Percentiles rank a stretch among this genome's conserved stretches.
Evolutionary conservation across 1,140 invertebrate species (phyloP).

Genomic region (Drosophila subpulchrella): DNA sequence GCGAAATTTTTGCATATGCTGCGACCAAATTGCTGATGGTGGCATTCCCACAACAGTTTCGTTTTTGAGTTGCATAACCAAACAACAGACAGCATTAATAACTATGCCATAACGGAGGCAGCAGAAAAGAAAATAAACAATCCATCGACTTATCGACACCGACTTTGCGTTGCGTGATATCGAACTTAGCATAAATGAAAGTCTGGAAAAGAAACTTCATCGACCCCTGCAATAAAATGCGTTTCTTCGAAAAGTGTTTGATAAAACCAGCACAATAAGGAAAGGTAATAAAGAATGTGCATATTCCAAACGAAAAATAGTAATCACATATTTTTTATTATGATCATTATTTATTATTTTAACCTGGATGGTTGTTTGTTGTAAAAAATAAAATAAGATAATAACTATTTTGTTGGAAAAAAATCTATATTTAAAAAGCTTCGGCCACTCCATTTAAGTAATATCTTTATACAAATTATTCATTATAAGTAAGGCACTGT

Average conservation of each 20-base stretch:
- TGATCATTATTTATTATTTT: too few species aligned
- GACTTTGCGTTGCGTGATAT: constrained; percentile 30
- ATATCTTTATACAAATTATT: background rate
- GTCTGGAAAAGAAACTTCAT: background rate
- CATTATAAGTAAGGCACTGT: background rate
- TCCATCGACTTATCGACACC: constrained; percentile 14
- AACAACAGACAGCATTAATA: constrained; percentile 11
- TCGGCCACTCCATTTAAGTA: constrained; percentile 8
- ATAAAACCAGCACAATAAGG: background rate
- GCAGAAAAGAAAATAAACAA: constrained; percentile 20
- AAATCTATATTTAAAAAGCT: constrained; percentile 2
- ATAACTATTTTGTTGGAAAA: background rate
- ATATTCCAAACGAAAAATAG: too few species aligned
- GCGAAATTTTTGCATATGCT: background rate
- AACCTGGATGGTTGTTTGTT: background rate
- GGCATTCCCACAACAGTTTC: constrained; percentile 15
- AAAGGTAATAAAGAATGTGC: background rate
- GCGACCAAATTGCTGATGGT: constrained; percentile 27
- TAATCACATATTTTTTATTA: too few species aligned
- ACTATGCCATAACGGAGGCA: constrained; percentile 10
- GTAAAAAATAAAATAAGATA: too few species aligned
- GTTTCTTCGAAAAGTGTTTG: constrained; percentile 1
- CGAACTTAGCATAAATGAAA: constrained; percentile 49
- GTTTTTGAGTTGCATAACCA: constrained; percentile 23
- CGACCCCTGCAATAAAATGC: background rate